Percentiles rank a stretch among this genome's conserved stretches.
Evolutionary conservation across 2,888 invertebrate species (phyloP).

Genomic region (Pyrrhia umbra): DNA sequence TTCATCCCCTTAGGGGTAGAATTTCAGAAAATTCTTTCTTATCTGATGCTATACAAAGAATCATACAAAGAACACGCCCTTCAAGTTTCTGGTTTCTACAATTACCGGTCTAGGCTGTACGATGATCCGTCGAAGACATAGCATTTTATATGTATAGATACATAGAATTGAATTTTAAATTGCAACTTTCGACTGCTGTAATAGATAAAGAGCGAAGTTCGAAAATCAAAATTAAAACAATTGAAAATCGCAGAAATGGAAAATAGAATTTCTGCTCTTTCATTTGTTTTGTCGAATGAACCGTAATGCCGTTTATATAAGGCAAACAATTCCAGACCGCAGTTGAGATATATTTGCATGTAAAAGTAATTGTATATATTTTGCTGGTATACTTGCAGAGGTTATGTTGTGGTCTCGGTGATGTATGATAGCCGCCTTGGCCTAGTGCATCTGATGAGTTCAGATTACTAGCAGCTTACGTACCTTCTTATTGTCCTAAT

Average conservation of each 20-base stretch:
- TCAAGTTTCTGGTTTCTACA: too few species aligned
- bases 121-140: neutral
- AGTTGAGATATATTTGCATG: slow-evolving; percentile 26
- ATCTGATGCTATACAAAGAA: too few species aligned
- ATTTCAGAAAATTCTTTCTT: too few species aligned
- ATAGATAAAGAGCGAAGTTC: neutral
- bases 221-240: neutral
- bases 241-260: neutral
- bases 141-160: neutral
- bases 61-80: too few species aligned
- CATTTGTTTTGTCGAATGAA: slow-evolving; percentile 1
- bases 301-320: neutral
- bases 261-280: neutral
- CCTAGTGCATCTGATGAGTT: slow-evolving; percentile 49
- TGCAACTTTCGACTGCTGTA: neutral
- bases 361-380: slow-evolving; percentile 53
- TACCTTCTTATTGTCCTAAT: too few species aligned
- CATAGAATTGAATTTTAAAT: neutral
- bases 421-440: slow-evolving; percentile 59
- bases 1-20: too few species aligned
- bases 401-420: slow-evolving; percentile 54
- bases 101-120: too few species aligned
- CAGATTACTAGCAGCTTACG: slow-evolving; percentile 40
- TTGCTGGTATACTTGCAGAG: slow-evolving; percentile 54
- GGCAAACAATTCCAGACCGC: neutral